These are phyloP conservation scores for Diarsia mendica DNA, from an alignment of 2,888 invertebrate genomes.

Conservation along the genomic window DNA sequence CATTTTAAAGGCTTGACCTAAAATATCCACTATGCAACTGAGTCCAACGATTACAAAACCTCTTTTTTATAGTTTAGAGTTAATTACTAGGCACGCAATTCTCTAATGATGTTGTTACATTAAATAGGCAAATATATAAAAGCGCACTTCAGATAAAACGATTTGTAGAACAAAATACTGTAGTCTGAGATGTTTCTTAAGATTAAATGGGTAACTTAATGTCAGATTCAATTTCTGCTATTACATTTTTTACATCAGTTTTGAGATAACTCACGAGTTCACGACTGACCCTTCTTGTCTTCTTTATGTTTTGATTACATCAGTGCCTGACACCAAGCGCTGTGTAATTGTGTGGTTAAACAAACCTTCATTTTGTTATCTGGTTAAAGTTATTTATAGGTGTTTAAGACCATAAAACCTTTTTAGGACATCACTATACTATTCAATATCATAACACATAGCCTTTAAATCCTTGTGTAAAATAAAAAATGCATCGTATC, in stretches of 20 bases:
- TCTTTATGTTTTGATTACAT: constrained; percentile 25
- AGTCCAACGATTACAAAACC: neutral
- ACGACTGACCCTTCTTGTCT: constrained; percentile 21
- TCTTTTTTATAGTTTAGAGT: neutral
- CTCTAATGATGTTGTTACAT: constrained; percentile 5
- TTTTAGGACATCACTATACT: neutral
- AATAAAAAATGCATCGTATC: neutral
- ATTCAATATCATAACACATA: neutral
- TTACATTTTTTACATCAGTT: constrained; percentile 49
- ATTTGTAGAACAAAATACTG: constrained; percentile 22
- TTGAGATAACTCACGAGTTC: constrained; percentile 39
- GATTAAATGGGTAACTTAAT: constrained; percentile 43
- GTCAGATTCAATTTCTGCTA: constrained; percentile 47
- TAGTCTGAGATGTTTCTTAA: constrained; percentile 35
- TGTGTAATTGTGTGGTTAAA: constrained; percentile 1
- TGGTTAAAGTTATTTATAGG: neutral
- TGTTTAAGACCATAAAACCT: neutral
- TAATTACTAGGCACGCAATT: neutral
- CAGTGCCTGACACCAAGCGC: neutral
- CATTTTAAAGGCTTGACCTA: neutral
- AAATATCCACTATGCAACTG: neutral
- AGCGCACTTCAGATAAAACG: constrained; percentile 7
- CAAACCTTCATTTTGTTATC: neutral
- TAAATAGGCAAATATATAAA: neutral
- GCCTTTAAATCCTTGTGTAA: neutral